Base-by-base conservation (phyloP, 2,797 vertebrate genomes). In the Acanthornis magna region DNA sequence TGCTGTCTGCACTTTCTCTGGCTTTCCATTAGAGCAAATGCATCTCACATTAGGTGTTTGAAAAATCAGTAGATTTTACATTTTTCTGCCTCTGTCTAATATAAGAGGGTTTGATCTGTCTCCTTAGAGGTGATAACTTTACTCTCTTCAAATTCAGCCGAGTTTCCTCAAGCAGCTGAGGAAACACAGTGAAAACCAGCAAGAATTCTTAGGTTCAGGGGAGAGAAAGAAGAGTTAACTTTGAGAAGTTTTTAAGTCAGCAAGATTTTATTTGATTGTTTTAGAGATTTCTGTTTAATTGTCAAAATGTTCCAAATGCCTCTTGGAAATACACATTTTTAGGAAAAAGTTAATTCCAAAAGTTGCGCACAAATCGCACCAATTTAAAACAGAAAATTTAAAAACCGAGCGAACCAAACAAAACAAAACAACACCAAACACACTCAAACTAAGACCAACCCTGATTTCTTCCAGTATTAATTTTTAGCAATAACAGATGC, bases 301-400 rank as follows among this genome's bases (percentile, higher is more conserved):
- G 79, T 19, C 4, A 80, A 13, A 7, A 25, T 7, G 43, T 85
- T 67, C 40, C 4, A 68, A 78, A 57, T 22, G 5, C 17, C 4
- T 76, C 25, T 68, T 48, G 40, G 22, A 68, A 91, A 75, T 12
- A 38, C 5, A 32, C 1, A n/a, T 71, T 84, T 82, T 80, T 38
- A n/a, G 16, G 55, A 75, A 81, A 88, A 55, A 0, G 0, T 38
- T 66, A 8, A 67, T 81, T 74, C 27, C 36, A 23, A 65, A 22
- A 68, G 7, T 30, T 50, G 16, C 9, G 36, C 16, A 29, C 2
- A 74, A 60, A 93, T 40, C 9, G 2, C 23, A 25, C 8, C 11
- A 32, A 55, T 40, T 19, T 19, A 0, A 36, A 80, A 57, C 43
- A 17, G 5, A 55, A 9, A 8, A 11, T 2, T 7, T 1, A 7